Percentiles rank a stretch among this genome's conserved stretches.
Evolutionary conservation across 2,797 vertebrate genomes (phyloP).

Genomic region (Malacoraja senta): DNA sequence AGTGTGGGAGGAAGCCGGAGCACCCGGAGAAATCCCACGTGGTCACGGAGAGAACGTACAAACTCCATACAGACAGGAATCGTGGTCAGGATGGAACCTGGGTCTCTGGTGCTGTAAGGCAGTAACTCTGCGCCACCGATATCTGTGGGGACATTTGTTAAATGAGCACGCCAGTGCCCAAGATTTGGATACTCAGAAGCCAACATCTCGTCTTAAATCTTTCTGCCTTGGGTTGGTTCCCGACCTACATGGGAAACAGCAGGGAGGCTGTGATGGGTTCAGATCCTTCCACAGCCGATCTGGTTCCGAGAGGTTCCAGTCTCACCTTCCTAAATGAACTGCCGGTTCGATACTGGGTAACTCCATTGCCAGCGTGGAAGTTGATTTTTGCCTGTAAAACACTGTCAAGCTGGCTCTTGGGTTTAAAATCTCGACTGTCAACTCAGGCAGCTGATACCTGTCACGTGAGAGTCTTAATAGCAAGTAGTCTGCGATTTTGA

Average conservation of each 20-base stretch:
- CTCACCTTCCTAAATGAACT: neutral
- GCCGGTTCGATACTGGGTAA: neutral
- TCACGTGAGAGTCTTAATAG: neutral
- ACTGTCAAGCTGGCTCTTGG: slow-evolving; percentile 14
- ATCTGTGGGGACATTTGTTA: neutral
- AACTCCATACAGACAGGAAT: too few species aligned
- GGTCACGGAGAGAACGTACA: too few species aligned
- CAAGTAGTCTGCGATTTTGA: slow-evolving; percentile 16
- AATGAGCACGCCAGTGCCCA: neutral
- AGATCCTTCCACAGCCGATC: neutral
- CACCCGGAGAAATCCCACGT: too few species aligned
- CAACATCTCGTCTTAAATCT: neutral
- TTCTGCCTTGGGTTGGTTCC: neutral
- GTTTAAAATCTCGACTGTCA: slow-evolving; percentile 15
- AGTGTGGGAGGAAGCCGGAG: too few species aligned
- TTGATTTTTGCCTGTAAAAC: neutral
- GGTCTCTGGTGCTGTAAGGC: too few species aligned
- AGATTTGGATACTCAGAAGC: neutral
- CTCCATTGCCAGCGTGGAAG: neutral
- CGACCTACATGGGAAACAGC: neutral
- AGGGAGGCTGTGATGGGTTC: neutral
- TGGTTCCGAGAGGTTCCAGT: neutral
- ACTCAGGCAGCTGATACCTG: slow-evolving; percentile 18
- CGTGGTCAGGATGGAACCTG: too few species aligned
- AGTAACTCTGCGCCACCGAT: too few species aligned